A percentile compares a stretch with the other conserved stretches of the same genome.
Conservation (phyloP, 2,888 invertebrate species). For the Aspidiotus destructor region DNA sequence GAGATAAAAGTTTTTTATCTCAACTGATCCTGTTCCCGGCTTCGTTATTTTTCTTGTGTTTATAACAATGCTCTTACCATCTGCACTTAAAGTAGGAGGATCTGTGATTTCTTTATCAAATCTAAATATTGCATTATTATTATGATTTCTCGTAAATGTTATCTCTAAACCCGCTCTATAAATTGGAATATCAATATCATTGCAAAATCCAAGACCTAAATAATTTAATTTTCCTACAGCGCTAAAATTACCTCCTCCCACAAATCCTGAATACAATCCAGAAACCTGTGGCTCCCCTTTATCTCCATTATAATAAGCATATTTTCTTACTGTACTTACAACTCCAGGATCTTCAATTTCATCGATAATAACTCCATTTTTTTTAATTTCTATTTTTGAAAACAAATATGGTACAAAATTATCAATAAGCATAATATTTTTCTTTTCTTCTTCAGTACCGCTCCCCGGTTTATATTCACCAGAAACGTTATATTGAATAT, state of each 20-base stretch:
- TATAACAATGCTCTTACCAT: conserved; percentile 2
- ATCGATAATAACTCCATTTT: background rate
- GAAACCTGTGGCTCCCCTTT: conserved; percentile 1
- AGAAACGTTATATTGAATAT: conserved; percentile 1
- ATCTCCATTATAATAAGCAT: conserved; percentile 1
- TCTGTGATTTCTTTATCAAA: conserved; percentile 1
- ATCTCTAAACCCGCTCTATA: conserved; percentile 2
- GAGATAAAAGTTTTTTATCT: conserved; percentile 1
- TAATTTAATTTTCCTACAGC: background rate
- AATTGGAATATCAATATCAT: conserved; percentile 4
- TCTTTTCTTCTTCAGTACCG: conserved; percentile 2
- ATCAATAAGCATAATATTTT: conserved; percentile 4
- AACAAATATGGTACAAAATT: conserved; percentile 2
- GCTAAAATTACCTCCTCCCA: conserved; percentile 4
- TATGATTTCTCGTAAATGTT: conserved; percentile 1
- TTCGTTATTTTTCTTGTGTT: conserved; percentile 1
- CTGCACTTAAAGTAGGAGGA: background rate
- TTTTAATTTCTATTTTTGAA: conserved; percentile 1
- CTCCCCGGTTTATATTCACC: background rate
- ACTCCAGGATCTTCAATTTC: background rate
- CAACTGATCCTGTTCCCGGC: background rate
- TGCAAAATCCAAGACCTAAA: background rate
- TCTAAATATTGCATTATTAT: background rate
- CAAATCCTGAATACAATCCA: conserved; percentile 4
- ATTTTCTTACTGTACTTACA: conserved; percentile 1